phyloP scores from a whole-genome alignment of 2,797 vertebrate species.

The Micropoecilia bifurca region DNA sequence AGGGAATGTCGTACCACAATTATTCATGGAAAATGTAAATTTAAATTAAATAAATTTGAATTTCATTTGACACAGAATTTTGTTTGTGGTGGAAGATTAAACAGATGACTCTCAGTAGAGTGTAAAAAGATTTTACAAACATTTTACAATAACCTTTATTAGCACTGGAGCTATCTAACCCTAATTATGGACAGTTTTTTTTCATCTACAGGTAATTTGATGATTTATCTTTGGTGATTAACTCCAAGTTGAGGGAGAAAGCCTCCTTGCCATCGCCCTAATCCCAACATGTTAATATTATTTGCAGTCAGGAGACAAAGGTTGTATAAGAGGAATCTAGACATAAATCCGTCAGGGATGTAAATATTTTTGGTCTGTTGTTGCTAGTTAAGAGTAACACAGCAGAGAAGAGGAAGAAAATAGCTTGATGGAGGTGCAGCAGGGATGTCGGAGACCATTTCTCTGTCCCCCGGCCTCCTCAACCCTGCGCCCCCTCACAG shows the following conservation, averaged over 20 bases:
- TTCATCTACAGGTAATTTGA: not conserved
- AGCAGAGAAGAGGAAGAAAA: not conserved
- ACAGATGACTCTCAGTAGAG: not conserved
- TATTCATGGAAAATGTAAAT: not conserved
- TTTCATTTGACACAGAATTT: not conserved
- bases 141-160: not conserved
- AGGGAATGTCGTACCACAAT: not conserved
- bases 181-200: not conserved
- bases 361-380: not conserved
- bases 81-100: not conserved
- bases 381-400: not conserved
- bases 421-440: constrained; percentile 1
- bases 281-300: not conserved
- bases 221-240: not conserved
- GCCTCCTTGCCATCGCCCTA: not conserved
- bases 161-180: not conserved
- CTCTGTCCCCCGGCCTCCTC: constrained; percentile 25
- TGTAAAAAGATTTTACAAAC: not conserved
- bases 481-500: constrained; percentile 42
- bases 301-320: not conserved
- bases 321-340: not conserved
- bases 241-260: not conserved
- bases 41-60: too few species aligned
- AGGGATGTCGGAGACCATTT: constrained; percentile 26
- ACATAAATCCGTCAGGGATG: not conserved